These are phyloP conservation scores for Hylia prasina DNA, from an alignment of 2,113 vertebrate genomes.

Conservation along the genomic window DNA sequence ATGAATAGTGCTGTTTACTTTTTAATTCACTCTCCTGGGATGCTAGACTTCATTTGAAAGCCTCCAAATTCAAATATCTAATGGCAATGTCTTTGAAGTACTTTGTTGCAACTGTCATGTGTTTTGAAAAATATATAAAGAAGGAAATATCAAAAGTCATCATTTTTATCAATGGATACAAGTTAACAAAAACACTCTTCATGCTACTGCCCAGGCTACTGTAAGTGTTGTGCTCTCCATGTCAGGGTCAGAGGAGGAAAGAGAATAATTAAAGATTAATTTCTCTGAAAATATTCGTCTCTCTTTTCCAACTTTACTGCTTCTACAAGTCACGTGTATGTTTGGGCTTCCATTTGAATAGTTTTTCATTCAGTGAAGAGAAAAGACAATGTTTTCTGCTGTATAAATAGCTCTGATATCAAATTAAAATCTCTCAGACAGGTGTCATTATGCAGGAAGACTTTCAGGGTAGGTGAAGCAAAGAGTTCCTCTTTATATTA, in stretches of 20 bases:
- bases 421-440: conserved; percentile 28
- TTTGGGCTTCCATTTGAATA: background rate
- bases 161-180: conserved; percentile 15
- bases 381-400: background rate
- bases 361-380: conserved; percentile 3
- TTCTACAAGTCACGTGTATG: background rate
- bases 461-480: conserved; percentile 31
- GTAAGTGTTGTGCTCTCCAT: background rate
- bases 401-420: background rate
- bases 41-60: conserved; percentile 25
- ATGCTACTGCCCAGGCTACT: background rate
- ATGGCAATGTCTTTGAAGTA: conserved; percentile 51
- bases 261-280: background rate
- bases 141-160: conserved; percentile 25
- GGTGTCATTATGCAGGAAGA: conserved; percentile 10
- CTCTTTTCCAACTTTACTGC: background rate
- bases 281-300: background rate
- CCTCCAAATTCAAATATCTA: conserved; percentile 42
- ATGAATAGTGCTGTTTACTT: conserved; percentile 65
- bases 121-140: conserved; percentile 4
- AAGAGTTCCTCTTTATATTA: conserved; percentile 18
- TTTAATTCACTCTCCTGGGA: conserved; percentile 59
- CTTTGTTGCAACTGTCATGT: conserved; percentile 1
- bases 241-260: background rate
- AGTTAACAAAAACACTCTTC: background rate